phyloP scores from a whole-genome alignment of 2,888 invertebrate species.

The Melanotus villosus region DNA sequence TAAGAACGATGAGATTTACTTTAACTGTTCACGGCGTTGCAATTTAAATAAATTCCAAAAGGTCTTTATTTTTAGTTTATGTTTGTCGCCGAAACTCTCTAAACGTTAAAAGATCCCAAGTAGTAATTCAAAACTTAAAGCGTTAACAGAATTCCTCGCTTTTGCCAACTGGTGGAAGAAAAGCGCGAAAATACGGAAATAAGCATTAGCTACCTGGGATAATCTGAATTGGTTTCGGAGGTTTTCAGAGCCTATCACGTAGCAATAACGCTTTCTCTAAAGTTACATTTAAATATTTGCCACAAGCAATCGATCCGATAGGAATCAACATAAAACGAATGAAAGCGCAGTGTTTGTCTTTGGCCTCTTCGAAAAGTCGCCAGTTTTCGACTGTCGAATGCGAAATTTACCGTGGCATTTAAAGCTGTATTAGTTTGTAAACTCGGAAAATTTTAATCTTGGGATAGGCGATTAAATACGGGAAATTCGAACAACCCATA shows the following conservation, averaged over 20 bases:
- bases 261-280: slow-evolving; percentile 21
- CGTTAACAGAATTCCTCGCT: too few relatives aligned
- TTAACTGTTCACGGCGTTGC: too few relatives aligned
- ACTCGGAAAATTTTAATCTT: background rate
- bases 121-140: too few relatives aligned
- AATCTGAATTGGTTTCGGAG: background rate
- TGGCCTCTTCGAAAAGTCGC: slow-evolving; percentile 16
- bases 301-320: slow-evolving; percentile 30
- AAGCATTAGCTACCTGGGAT: background rate
- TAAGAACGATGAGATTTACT: too few relatives aligned
- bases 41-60: too few relatives aligned
- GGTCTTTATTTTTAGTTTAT: too few relatives aligned
- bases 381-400: slow-evolving; percentile 1
- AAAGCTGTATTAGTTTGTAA: background rate
- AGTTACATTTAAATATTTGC: slow-evolving; percentile 34
- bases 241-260: background rate
- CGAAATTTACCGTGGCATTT: slow-evolving; percentile 1
- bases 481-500: background rate
- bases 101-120: too few relatives aligned
- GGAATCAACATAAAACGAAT: slow-evolving; percentile 23
- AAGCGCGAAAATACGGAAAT: background rate
- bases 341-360: slow-evolving; percentile 31
- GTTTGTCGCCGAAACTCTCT: too few relatives aligned
- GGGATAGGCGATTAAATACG: background rate
- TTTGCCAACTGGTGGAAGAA: too few relatives aligned